Evolutionary conservation across 2,797 vertebrate genomes (phyloP).

Genomic region (Acrossocheilus wenchowensis): DNA sequence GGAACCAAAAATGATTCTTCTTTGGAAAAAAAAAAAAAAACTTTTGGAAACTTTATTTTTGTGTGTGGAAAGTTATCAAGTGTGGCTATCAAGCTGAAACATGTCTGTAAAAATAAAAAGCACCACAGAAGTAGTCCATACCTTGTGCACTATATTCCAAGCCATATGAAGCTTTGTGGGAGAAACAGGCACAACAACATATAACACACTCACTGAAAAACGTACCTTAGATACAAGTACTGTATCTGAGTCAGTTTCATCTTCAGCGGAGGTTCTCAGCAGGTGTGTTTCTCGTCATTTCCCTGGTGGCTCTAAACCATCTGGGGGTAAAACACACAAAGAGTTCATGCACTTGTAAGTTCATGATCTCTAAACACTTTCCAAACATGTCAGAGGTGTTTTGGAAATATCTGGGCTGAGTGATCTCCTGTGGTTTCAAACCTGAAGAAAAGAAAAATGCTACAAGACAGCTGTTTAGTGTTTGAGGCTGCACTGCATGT

Average conservation of each 20-base stretch:
- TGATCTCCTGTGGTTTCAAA: neutral
- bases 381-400: conserved; percentile 8
- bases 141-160: neutral
- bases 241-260: neutral
- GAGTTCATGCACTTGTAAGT: neutral
- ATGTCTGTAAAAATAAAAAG: neutral
- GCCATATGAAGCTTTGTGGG: neutral
- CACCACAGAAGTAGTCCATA: neutral
- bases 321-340: conserved; percentile 7
- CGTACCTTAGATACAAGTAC: neutral
- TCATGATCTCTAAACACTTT: conserved; percentile 24
- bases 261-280: conserved; percentile 16
- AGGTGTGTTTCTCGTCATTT: neutral
- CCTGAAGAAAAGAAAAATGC: neutral
- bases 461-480: neutral
- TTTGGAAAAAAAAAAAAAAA: no score
- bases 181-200: neutral
- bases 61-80: neutral
- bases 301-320: conserved; percentile 9
- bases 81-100: neutral
- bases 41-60: no score
- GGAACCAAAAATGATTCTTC: no score
- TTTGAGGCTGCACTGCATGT: neutral
- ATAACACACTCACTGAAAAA: neutral
- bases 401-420: conserved; percentile 6